Conservation (phyloP, 1,140 invertebrate species). For the Mamestra configurata region DNA sequence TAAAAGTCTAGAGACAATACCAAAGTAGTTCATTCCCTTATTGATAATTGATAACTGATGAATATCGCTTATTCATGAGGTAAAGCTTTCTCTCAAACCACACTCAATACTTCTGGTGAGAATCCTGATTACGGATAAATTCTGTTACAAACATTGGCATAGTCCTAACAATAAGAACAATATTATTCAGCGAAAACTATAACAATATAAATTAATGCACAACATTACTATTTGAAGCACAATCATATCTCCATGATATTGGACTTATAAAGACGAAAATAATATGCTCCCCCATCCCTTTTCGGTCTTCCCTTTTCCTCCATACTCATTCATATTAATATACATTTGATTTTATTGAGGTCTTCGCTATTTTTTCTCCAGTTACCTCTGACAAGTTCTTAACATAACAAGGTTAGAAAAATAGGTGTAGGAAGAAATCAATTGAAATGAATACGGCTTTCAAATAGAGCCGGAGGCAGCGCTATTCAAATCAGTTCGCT, state of each 20-base stretch:
- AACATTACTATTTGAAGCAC: not conserved
- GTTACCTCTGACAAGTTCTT: not conserved
- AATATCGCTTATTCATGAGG: too few species aligned
- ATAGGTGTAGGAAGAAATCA: not conserved
- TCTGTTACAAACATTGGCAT: not conserved
- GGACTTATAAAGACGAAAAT: constrained; percentile 18
- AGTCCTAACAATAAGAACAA: not conserved
- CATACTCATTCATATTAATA: constrained; percentile 7
- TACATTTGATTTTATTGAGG: constrained; percentile 12
- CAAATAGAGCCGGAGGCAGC: not conserved
- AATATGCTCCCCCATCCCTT: constrained; percentile 5
- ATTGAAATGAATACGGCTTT: constrained; percentile 43
- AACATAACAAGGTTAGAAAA: not conserved
- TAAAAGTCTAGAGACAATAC: not conserved
- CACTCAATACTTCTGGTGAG: not conserved
- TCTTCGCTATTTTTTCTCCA: not conserved
- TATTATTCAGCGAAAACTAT: not conserved
- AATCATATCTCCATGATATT: constrained; percentile 21
- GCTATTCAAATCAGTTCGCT: constrained; percentile 30
- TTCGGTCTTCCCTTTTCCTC: not conserved
- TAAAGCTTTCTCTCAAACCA: too few species aligned
- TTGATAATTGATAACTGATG: not conserved
- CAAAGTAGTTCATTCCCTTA: not conserved
- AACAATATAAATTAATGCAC: not conserved
- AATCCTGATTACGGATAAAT: not conserved